Conservation (phyloP, 2,888 invertebrate genomes). For the Andrena fulva region DNA sequence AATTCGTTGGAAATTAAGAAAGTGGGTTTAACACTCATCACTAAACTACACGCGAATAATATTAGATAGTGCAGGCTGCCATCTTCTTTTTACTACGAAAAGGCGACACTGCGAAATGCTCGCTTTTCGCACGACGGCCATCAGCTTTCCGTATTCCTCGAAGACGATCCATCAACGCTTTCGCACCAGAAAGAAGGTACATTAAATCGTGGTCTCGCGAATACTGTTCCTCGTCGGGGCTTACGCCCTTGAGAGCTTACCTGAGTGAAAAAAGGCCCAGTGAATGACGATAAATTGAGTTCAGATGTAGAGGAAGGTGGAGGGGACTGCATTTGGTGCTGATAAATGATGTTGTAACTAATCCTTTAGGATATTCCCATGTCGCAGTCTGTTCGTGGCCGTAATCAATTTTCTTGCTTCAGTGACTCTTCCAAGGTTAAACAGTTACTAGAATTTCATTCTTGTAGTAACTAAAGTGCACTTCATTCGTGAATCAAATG, state of each 20-base stretch:
- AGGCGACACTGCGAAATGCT: constrained; percentile 54
- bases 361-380: constrained; percentile 30
- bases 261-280: constrained; percentile 37
- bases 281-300: constrained; percentile 58
- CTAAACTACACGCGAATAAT: background rate
- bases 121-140: constrained; percentile 44
- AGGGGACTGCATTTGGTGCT: constrained; percentile 4
- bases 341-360: constrained; percentile 11
- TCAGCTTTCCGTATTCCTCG: constrained; percentile 36
- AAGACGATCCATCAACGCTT: constrained; percentile 61
- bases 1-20: too few species aligned
- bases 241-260: constrained; percentile 46
- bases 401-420: constrained; percentile 1
- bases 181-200: constrained; percentile 45
- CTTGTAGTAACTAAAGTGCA: too few species aligned
- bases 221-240: constrained; percentile 56
- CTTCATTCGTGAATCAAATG: too few species aligned
- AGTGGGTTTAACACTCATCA: too few species aligned
- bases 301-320: constrained; percentile 35
- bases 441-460: background rate
- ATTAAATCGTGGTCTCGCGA: constrained; percentile 56
- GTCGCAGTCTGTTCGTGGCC: background rate
- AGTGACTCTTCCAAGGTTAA: background rate
- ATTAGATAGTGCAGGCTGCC: background rate
- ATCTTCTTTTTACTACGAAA: constrained; percentile 31